These are phyloP conservation scores for Chiroxiphia lanceolata DNA, from an alignment of 2,797 vertebrate genomes.

Conservation along the genomic window DNA sequence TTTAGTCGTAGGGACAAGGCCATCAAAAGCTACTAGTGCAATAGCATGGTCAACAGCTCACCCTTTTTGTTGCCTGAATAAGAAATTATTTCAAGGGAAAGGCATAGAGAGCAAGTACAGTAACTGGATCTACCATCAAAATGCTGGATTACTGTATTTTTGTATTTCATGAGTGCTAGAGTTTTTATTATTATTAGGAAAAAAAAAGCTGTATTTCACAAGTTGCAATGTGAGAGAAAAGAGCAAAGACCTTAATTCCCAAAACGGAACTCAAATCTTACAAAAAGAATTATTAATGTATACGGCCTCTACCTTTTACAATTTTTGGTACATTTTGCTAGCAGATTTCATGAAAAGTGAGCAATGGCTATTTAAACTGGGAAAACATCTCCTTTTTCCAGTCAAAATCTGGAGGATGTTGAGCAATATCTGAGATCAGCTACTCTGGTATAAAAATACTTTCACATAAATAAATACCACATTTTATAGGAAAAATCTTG, in stretches of 20 bases:
- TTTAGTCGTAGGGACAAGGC: not conserved
- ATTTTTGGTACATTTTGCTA: not conserved
- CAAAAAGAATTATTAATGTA: not conserved
- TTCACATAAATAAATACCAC: not conserved
- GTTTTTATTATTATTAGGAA: not conserved
- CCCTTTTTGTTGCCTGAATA: not conserved
- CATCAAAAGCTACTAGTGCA: not conserved
- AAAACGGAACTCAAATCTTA: not conserved
- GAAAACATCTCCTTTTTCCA: not conserved
- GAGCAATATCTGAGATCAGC: not conserved
- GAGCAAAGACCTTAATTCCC: not conserved
- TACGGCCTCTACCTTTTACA: not conserved
- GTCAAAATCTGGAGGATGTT: not conserved
- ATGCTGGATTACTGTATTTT: not conserved
- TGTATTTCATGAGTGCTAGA: not conserved
- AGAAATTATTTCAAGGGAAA: conserved; percentile 16
- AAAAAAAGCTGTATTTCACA: not conserved
- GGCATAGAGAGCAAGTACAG: not conserved
- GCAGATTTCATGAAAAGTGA: not conserved
- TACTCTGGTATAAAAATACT: not conserved
- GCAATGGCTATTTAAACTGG: not conserved
- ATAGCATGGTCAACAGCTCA: not conserved
- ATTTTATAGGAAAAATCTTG: not conserved
- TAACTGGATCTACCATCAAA: not conserved
- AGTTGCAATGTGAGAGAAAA: not conserved